Percentiles rank a stretch among this genome's conserved stretches.
phyloP scores from a whole-genome alignment of 2,797 vertebrate species.

The Cossypha niveicapilla region DNA sequence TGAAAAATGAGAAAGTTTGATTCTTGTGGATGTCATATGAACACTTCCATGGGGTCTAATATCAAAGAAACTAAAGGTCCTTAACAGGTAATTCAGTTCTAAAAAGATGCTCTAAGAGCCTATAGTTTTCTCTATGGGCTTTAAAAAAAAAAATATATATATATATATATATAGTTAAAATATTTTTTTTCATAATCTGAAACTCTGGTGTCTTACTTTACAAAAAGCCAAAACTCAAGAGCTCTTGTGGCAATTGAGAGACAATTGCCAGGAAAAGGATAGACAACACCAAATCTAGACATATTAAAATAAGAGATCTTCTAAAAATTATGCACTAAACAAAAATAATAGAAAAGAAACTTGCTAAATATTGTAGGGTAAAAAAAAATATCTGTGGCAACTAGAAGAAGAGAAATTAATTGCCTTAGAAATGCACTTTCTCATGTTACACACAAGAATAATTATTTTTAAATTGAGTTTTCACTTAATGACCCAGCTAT shows the following conservation, averaged over 20 bases:
- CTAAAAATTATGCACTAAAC: not conserved
- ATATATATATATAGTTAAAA: too few species aligned
- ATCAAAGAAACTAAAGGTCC: not conserved
- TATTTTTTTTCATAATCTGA: not conserved
- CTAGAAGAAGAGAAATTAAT: not conserved
- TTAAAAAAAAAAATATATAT: not conserved
- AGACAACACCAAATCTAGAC: not conserved
- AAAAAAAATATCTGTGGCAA: not conserved
- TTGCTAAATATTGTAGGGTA: not conserved
- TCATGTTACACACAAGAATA: not conserved
- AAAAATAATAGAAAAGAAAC: not conserved
- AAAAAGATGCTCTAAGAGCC: not conserved
- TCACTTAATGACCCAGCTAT: not conserved
- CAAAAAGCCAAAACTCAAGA: not conserved
- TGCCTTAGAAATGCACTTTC: not conserved
- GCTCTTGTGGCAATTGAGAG: not conserved
- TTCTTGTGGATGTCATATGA: not conserved
- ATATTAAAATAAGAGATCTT: not conserved
- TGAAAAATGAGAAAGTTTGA: not conserved
- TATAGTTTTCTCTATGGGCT: not conserved
- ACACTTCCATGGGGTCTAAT: not conserved
- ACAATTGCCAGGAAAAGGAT: not conserved
- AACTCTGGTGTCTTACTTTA: not conserved
- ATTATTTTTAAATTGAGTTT: not conserved
- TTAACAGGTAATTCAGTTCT: not conserved